phyloP scores from a whole-genome alignment of 2,113 vertebrate species.

The Rhinopithecus roxellana region DNA sequence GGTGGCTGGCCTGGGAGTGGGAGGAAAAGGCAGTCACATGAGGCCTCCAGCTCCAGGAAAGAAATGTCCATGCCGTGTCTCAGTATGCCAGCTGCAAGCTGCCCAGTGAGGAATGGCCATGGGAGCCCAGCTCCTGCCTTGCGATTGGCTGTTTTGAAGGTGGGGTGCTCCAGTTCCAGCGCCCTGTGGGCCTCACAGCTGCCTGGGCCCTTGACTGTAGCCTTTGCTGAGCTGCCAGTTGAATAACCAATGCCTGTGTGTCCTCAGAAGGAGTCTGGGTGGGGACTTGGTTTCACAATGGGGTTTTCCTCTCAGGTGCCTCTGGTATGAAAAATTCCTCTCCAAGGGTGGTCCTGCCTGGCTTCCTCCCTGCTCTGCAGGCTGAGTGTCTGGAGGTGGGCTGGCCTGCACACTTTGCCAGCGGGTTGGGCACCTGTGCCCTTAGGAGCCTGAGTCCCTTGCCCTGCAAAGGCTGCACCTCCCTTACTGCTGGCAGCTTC shows the following conservation, averaged over 20 bases:
- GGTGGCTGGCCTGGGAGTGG: too few species aligned
- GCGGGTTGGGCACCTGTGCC: neutral
- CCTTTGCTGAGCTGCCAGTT: neutral
- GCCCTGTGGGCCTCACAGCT: neutral
- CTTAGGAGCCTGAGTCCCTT: neutral
- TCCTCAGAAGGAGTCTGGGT: neutral
- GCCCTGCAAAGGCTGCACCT: neutral
- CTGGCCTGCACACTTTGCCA: too few species aligned
- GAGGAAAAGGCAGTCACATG: slow-evolving; percentile 17
- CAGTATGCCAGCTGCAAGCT: neutral
- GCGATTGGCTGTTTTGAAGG: slow-evolving; percentile 61
- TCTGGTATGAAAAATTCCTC: neutral
- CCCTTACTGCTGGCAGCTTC: neutral
- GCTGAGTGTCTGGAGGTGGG: neutral
- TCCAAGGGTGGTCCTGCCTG: neutral
- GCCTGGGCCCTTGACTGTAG: neutral
- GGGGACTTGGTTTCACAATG: neutral
- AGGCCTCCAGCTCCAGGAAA: slow-evolving; percentile 39
- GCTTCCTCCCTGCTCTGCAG: neutral
- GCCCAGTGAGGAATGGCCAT: neutral
- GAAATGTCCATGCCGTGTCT: slow-evolving; percentile 8
- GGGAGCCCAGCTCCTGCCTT: slow-evolving; percentile 14
- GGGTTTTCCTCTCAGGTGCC: neutral
- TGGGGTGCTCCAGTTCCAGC: neutral
- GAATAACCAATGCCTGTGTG: slow-evolving; percentile 16